phyloP scores from a whole-genome alignment of 1,140 invertebrate species.

The Aphaenogaster floridana region DNA sequence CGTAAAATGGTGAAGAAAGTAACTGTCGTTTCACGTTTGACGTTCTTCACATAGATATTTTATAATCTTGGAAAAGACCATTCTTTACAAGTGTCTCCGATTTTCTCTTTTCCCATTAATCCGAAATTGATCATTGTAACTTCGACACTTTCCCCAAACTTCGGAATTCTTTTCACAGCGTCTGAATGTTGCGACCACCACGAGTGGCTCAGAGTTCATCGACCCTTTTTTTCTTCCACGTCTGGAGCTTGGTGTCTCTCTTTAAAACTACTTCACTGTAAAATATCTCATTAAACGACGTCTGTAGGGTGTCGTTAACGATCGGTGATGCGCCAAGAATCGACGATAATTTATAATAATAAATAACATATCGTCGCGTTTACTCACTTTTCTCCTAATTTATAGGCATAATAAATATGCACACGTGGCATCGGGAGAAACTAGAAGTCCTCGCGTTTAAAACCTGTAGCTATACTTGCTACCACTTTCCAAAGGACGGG shows the following conservation, averaged over 20 bases:
- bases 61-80: background rate
- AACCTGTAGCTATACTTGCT: constrained; percentile 10
- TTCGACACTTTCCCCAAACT: background rate
- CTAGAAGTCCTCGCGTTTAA: constrained; percentile 29
- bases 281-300: background rate
- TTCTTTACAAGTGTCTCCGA: background rate
- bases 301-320: background rate
- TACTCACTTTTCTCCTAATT: constrained; percentile 23
- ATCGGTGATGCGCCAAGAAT: background rate
- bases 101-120: background rate
- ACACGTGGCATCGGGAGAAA: constrained; percentile 16
- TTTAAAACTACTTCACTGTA: background rate
- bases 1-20: constrained; percentile 7
- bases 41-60: background rate
- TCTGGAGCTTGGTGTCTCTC: background rate
- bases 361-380: constrained; percentile 18
- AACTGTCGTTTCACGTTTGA: background rate
- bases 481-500: constrained; percentile 20
- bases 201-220: background rate
- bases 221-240: background rate
- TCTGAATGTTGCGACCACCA: background rate
- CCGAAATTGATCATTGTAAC: background rate
- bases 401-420: constrained; percentile 30
- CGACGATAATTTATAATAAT: constrained; percentile 30
- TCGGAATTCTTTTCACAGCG: background rate